A percentile compares a stretch with the other conserved stretches of the same genome.
These are phyloP conservation scores for Selenia dentaria DNA, from an alignment of 2,888 invertebrate genomes.

Conservation along the genomic window DNA sequence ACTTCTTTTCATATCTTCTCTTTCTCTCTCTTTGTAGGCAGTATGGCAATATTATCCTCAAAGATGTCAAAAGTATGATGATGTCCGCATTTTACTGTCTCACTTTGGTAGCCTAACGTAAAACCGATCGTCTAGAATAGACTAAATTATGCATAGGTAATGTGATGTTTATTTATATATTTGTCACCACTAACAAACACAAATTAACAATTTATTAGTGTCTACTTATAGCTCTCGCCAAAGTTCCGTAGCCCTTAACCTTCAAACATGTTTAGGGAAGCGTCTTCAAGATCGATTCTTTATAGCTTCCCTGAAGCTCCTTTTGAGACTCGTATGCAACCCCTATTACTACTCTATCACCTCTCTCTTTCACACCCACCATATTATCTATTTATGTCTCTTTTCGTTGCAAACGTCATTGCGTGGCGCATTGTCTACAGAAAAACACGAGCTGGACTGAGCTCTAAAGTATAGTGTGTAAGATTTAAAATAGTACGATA, in stretches of 20 bases:
- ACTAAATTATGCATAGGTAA: too few relatives aligned
- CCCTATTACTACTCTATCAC: slow-evolving; percentile 64
- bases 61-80: too few relatives aligned
- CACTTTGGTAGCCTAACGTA: too few relatives aligned
- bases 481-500: slow-evolving; percentile 43
- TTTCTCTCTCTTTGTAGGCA: too few relatives aligned
- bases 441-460: slow-evolving; percentile 40
- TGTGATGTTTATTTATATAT: too few relatives aligned
- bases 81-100: too few relatives aligned
- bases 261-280: slow-evolving; percentile 34
- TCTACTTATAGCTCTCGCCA: too few relatives aligned
- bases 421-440: slow-evolving; percentile 80
- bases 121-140: too few relatives aligned
- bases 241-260: slow-evolving; percentile 27
- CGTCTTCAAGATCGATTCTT: slow-evolving; percentile 80
- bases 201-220: too few relatives aligned
- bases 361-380: slow-evolving; percentile 52
- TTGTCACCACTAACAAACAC: too few relatives aligned
- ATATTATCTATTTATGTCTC: slow-evolving; percentile 46
- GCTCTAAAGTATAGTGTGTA: slow-evolving; percentile 39
- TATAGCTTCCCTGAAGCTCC: slow-evolving; percentile 54
- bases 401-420: slow-evolving; percentile 75
- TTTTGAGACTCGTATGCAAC: slow-evolving; percentile 70
- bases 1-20: too few relatives aligned
- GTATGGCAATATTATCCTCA: too few relatives aligned